Evolutionary conservation across 2,888 invertebrate genomes (phyloP), one percentile per base, ranked within the genome.

Genomic region (Eupithecia pulchellata): DNA sequence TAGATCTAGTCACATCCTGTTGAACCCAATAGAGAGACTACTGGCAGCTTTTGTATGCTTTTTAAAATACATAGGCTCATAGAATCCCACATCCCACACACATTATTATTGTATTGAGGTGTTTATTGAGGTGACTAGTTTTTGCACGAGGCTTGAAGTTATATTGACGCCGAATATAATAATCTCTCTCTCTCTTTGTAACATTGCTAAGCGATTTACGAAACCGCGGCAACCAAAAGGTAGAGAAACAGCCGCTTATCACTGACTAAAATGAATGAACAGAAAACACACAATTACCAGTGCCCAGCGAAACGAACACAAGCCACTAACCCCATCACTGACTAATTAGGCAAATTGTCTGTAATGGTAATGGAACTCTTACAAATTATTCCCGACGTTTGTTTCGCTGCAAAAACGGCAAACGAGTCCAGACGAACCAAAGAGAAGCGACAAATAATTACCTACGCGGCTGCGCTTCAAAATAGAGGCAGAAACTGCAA

Each of bases 331-430:
- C 52, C 64, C 69, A 67, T 69, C 42, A 64, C 67, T 64, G 57
- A 27, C 61, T 73, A 73, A 73, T 72, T 66, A 60, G 63, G 67
- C 70, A 66, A 74, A 70, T 73, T 73, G 73, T 65, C 64, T 64
- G 69, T 72, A 72, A 71, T 75, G 72, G 73, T 72, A 74, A 71
- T 75, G 72, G 73, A 60, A 66, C 71, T 69, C 70, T 71, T 71
- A 74, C 73, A 68, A 74, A 71, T 76, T 69, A 69, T 68, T 72
- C 72, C 69, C 71, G 65, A 47, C 60, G 69, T 68, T 73, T 70
- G 57, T 66, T 72, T 70, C 68, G 71, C 71, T 76, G 75, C 74
- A 78, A 74, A 78, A 73, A 73, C 73, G 34, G 66, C 42, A 71
- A 73, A 71, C 68, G 71, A 71, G 73, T 66, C 61, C 71, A 65